Conservation (phyloP, 2,797 vertebrate species). For the Phaenicophaeus curvirostris region DNA sequence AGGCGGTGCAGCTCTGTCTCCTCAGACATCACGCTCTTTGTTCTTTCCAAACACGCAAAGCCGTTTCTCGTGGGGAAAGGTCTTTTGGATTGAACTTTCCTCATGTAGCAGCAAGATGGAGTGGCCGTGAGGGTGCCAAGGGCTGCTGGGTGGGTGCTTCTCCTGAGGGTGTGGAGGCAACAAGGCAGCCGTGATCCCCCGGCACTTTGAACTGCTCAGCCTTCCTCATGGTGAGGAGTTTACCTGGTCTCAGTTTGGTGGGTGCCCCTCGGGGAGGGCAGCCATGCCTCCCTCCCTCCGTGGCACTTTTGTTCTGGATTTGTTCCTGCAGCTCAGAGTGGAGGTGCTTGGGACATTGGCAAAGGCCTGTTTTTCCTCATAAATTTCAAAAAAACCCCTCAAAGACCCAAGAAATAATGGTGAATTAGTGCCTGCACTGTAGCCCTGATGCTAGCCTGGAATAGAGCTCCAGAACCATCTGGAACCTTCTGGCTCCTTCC, state of each 20-base stretch:
- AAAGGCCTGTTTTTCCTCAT: background rate
- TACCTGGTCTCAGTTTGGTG: background rate
- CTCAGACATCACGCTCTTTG: too few species aligned
- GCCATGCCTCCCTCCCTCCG: accelerated
- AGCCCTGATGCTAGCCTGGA: background rate
- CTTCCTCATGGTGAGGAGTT: background rate
- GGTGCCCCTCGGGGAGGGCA: accelerated
- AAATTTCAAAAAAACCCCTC: background rate
- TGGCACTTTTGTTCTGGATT: accelerated
- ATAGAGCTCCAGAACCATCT: background rate
- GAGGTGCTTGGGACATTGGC: background rate
- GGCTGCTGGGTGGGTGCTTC: accelerated
- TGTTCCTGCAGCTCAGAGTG: accelerated
- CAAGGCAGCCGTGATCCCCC: accelerated
- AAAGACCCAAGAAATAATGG: accelerated
- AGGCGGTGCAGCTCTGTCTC: background rate
- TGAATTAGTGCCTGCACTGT: background rate
- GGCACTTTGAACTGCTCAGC: accelerated
- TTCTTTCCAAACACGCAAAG: background rate
- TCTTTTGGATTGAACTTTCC: background rate
- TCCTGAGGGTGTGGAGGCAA: background rate
- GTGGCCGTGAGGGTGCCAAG: background rate
- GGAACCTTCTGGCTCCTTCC: background rate
- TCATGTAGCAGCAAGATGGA: background rate
- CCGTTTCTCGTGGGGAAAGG: background rate